Conservation (phyloP, 2,888 invertebrate genomes). For the Mesorhabditis sp. region DNA sequence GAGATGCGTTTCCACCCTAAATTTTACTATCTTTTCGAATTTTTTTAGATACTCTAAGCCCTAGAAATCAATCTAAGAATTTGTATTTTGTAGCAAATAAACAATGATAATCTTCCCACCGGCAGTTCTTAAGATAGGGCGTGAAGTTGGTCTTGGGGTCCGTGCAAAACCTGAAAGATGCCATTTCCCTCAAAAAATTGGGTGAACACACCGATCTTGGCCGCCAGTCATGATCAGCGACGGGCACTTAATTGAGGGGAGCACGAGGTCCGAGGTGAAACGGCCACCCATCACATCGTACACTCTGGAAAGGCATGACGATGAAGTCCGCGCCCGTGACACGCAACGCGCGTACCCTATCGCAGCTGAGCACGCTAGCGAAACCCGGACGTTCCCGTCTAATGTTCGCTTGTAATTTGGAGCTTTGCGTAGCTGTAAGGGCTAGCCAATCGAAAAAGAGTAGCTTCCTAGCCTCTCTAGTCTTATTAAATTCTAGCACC, state of each 20-base stretch:
- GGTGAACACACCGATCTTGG: constrained; percentile 26
- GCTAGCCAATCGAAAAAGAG: no score
- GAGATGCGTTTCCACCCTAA: constrained; percentile 49
- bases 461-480: no score
- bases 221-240: constrained; percentile 50
- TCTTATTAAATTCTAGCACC: no score
- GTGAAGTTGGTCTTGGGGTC: constrained; percentile 45
- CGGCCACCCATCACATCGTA: constrained; percentile 52
- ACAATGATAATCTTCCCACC: constrained; percentile 10
- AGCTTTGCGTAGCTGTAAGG: no score
- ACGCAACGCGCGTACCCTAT: no score
- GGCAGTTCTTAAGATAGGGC: constrained; percentile 42
- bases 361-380: no score
- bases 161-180: constrained; percentile 36
- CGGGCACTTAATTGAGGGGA: constrained; percentile 41
- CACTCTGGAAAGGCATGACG: constrained; percentile 39
- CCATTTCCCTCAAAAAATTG: background rate
- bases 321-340: no score
- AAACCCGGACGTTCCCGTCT: no score
- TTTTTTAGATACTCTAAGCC: background rate
- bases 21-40: constrained; percentile 11
- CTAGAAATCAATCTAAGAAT: no score
- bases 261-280: constrained; percentile 47
- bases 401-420: no score
- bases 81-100: no score